A percentile compares a stretch with the other conserved stretches of the same genome.
Conservation (phyloP, 2,888 invertebrate species). For the Atrina japonica region DNA sequence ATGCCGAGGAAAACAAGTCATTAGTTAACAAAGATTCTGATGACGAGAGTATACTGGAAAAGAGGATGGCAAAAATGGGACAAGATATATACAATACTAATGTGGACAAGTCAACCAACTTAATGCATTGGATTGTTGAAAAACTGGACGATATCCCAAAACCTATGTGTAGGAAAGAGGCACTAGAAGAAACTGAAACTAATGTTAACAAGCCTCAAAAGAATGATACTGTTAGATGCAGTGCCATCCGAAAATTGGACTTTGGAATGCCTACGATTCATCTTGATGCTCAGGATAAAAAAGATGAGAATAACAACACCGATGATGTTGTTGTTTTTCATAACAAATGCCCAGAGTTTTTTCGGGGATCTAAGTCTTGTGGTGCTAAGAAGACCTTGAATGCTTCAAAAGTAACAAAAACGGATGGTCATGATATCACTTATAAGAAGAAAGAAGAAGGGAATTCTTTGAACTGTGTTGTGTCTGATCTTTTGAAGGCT, state of each 20-base stretch:
- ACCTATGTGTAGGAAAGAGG: conserved; percentile 1
- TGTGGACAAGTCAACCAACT: conserved; percentile 24
- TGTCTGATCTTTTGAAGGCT: neutral
- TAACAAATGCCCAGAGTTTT: too few relatives aligned
- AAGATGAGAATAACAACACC: conserved; percentile 1
- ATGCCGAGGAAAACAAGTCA: conserved; percentile 7
- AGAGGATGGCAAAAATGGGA: conserved; percentile 34
- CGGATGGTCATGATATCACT: too few relatives aligned
- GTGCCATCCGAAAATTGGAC: too few relatives aligned
- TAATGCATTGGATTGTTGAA: conserved; percentile 26
- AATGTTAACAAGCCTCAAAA: too few relatives aligned
- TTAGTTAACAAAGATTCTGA: conserved; percentile 3
- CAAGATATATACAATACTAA: conserved; percentile 30
- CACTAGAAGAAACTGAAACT: neutral
- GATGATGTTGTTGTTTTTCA: too few relatives aligned
- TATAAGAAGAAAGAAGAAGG: too few relatives aligned
- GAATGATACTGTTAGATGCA: too few relatives aligned
- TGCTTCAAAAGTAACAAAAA: too few relatives aligned
- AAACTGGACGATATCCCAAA: conserved; percentile 26
- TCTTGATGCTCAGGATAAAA: neutral
- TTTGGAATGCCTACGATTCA: neutral
- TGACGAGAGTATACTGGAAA: conserved; percentile 4
- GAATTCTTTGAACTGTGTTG: neutral
- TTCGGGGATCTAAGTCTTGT: too few relatives aligned
- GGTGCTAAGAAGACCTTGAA: too few relatives aligned